Percentiles rank a stretch among this genome's conserved stretches.
Conservation (phyloP, 2,888 invertebrate genomes). For the Cantharis flavilabris region DNA sequence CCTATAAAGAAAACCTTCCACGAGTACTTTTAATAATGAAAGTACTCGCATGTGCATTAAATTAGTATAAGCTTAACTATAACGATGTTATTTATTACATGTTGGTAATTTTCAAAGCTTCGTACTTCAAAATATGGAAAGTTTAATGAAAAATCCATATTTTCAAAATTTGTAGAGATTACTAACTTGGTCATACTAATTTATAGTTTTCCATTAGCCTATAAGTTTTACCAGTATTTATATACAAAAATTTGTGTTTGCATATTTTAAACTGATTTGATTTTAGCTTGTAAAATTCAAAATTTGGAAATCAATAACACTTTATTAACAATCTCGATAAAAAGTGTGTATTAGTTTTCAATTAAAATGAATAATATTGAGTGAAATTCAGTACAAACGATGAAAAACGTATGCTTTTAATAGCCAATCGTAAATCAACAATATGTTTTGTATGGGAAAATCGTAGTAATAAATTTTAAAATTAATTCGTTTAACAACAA, state of each 20-base stretch:
- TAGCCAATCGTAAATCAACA: neutral
- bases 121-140: too few species aligned
- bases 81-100: too few species aligned
- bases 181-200: neutral
- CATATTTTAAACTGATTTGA: neutral
- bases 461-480: neutral
- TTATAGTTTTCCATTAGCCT: neutral
- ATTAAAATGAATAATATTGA: neutral
- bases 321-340: neutral
- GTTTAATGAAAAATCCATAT: too few species aligned
- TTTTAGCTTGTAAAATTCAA: neutral
- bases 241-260: neutral
- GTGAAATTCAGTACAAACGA: neutral
- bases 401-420: neutral
- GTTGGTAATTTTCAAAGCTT: too few species aligned
- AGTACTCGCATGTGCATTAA: too few species aligned
- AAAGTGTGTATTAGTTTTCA: neutral
- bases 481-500: neutral
- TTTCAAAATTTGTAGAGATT: neutral
- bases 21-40: too few species aligned
- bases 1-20: too few species aligned
- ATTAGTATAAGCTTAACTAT: too few species aligned
- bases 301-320: neutral
- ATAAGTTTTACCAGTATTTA: neutral
- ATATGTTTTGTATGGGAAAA: neutral